Base-by-base conservation (phyloP, 1,140 invertebrate species). In the Listronotus bonariensis region DNA sequence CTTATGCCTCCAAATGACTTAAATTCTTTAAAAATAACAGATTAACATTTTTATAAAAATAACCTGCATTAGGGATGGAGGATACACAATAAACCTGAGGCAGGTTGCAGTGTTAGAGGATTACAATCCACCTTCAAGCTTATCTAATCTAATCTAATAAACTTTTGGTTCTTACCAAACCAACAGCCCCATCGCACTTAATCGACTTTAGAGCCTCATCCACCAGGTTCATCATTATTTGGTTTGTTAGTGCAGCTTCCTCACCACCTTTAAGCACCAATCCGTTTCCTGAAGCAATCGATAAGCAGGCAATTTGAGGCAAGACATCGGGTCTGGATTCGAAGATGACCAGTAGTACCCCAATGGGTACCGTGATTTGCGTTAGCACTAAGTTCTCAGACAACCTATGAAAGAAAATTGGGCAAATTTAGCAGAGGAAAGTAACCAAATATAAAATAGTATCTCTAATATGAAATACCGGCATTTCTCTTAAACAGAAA, bases 241-340 rank as follows among this genome's bases (percentile, higher is more conserved):
- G 88, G 79, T 99, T 99, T 69, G 92, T 97, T 79, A 96, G 81
- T 8, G 86, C 81, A 0, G 97, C 97, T 83, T 99, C 97, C 73
- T 95, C 97, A 17, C 97, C 97, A n/a, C 60, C 97, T 82, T 99
- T 99, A 8, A 99, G 80, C 11, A 99, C 80, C 10, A 99, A 82
- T 0, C 96, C 97, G 79, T 99, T 99, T 0, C 92, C 97, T 12
- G 94, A 97, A 67, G 95, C 93, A 77, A 99, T 96, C 0, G 96
- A 94, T 53, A 99, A 81, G 6, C 96, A 93, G n/a, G 96, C 97
- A 34, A 99, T 93, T 85, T 99, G 97, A 0, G 97, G 97, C 32
- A 99, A 81, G 68, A 95, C 97, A 82, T 99, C 97, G 12, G 97
- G 97, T 53, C 97, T 85, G 0, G 97, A 98, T 82, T 99, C 97